Conservation (phyloP, 2,888 invertebrate genomes). For the Drosophila pullipes region DNA sequence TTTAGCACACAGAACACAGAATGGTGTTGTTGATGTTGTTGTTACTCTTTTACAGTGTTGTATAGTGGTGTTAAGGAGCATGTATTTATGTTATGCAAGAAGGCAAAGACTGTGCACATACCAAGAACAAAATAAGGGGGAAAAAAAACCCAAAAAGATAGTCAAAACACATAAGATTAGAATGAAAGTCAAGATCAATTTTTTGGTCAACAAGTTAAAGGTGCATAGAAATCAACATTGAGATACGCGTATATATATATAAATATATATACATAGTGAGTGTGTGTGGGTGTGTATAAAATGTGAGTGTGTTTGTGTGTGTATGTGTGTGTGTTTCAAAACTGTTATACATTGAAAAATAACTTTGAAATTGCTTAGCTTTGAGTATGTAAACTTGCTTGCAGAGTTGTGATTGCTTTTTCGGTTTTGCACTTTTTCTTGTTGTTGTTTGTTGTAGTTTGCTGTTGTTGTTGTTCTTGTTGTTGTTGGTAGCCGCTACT, state of each 20-base stretch:
- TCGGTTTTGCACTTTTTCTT: slow-evolving; percentile 34
- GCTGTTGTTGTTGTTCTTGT: slow-evolving; percentile 9
- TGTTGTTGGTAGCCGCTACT: slow-evolving; percentile 1
- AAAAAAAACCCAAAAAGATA: slow-evolving; percentile 25
- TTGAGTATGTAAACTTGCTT: slow-evolving; percentile 72
- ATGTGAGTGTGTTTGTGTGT: slow-evolving; percentile 25
- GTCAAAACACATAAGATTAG: slow-evolving; percentile 21
- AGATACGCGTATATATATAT: slow-evolving; percentile 23
- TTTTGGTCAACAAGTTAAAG: slow-evolving; percentile 22
- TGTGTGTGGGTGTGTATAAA: slow-evolving; percentile 36
- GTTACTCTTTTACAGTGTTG: slow-evolving; percentile 21
- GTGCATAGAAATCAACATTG: slow-evolving; percentile 60
- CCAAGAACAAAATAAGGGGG: slow-evolving; percentile 1
- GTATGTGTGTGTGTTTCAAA: slow-evolving; percentile 59
- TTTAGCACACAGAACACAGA: slow-evolving; percentile 30
- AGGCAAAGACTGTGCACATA: slow-evolving; percentile 25
- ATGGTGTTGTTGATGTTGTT: slow-evolving; percentile 21
- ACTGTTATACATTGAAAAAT: slow-evolving; percentile 78
- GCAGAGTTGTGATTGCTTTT: slow-evolving; percentile 49
- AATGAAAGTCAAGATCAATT: slow-evolving; percentile 13
- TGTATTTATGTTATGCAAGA: slow-evolving; percentile 38
- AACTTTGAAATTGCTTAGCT: slow-evolving; percentile 73
- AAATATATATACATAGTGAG: slow-evolving; percentile 54
- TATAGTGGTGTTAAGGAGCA: slow-evolving; percentile 9
- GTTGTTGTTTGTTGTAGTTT: slow-evolving; percentile 18